These are phyloP conservation scores for Holcopasites calliopsidis DNA, from an alignment of 1,140 invertebrate species.

Conservation along the genomic window DNA sequence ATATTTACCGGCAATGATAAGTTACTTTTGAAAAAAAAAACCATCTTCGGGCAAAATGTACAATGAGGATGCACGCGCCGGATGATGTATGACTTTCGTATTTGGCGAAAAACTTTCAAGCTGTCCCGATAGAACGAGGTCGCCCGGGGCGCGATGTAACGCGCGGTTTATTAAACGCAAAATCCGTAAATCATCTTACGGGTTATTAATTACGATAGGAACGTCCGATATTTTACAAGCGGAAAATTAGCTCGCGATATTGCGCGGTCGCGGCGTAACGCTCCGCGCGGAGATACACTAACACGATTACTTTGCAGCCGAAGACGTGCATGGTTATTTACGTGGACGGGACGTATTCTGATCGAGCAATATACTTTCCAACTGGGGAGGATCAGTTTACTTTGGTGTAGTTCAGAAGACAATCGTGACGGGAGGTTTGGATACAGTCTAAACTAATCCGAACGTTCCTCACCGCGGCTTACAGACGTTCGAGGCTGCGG, in stretches of 20 bases:
- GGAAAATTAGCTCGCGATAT: constrained; percentile 47
- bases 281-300: constrained; percentile 32
- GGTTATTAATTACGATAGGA: constrained; percentile 46
- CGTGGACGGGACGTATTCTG: neutral
- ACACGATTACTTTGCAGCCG: constrained; percentile 24
- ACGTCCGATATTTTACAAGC: constrained; percentile 37
- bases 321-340: neutral
- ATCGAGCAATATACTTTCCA: neutral
- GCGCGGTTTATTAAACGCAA: constrained; percentile 41
- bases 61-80: neutral
- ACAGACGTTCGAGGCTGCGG: constrained; percentile 4
- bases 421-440: neutral
- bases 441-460: constrained; percentile 20
- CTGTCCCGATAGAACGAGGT: constrained; percentile 6
- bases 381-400: too few relatives aligned
- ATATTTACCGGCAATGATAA: too few relatives aligned
- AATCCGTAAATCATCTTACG: constrained; percentile 49
- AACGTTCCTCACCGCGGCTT: constrained; percentile 31
- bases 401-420: constrained; percentile 3
- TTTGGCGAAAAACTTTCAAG: constrained; percentile 29
- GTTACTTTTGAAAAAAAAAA: too few relatives aligned
- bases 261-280: constrained; percentile 33
- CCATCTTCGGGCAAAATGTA: neutral
- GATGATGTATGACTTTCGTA: constrained; percentile 5
- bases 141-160: neutral